Conservation (phyloP, 1,140 invertebrate genomes). For the Panulirus ornatus region DNA sequence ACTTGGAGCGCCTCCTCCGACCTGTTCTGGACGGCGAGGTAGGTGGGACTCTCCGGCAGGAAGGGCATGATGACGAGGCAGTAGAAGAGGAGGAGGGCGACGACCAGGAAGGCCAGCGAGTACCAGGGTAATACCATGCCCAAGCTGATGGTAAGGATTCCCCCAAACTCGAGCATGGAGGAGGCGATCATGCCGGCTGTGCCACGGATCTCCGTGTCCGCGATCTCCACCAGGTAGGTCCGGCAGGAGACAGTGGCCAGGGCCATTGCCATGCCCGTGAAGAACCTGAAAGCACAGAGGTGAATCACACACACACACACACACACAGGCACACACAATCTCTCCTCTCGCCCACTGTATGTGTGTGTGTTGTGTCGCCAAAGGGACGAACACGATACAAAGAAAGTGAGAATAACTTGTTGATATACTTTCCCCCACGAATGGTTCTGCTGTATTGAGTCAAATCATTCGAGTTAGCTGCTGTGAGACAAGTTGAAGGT, state of each 20-base stretch:
- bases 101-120: not conserved
- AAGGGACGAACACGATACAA: too few species aligned
- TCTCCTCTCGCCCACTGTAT: too few species aligned
- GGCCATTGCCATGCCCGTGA: not conserved
- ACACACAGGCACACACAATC: too few species aligned
- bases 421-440: too few species aligned
- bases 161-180: not conserved
- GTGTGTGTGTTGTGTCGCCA: too few species aligned
- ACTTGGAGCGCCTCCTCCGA: not conserved
- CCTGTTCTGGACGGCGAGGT: not conserved
- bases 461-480: too few species aligned
- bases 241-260: not conserved
- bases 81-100: not conserved
- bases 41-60: slow-evolving; percentile 31
- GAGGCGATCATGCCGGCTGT: not conserved
- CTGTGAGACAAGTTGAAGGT: too few species aligned
- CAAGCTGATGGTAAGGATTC: not conserved
- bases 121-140: slow-evolving; percentile 29
- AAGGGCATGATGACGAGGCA: not conserved
- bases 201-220: slow-evolving; percentile 36
- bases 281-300: not conserved
- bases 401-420: too few species aligned
- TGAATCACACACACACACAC: too few species aligned
- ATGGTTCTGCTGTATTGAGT: too few species aligned
- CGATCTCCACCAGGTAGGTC: slow-evolving; percentile 16